Conservation (phyloP, 2,113 vertebrate species). For the Tursiops truncatus region DNA sequence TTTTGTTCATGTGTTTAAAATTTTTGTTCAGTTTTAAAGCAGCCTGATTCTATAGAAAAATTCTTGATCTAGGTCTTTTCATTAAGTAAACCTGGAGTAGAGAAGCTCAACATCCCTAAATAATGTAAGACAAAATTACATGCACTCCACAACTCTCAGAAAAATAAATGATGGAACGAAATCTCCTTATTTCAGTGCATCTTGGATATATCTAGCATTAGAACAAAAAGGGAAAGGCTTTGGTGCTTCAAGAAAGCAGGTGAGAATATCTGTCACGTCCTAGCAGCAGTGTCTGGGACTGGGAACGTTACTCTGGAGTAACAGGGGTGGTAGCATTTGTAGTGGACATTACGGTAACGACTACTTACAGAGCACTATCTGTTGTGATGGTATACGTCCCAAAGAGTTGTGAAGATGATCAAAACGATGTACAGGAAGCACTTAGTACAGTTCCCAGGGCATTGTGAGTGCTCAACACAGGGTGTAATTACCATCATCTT, state of each 20-base stretch:
- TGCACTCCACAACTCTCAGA: not conserved
- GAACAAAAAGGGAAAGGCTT: not conserved
- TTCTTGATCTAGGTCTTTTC: not conserved
- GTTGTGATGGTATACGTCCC: not conserved
- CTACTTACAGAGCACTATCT: fast-evolving
- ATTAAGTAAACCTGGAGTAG: not conserved
- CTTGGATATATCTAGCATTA: not conserved
- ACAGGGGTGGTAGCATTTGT: not conserved
- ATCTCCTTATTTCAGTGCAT: not conserved
- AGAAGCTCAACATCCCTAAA: not conserved
- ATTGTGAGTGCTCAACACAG: not conserved
- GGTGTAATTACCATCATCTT: not conserved
- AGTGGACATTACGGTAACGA: not conserved
- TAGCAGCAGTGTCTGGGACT: not conserved
- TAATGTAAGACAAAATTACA: not conserved
- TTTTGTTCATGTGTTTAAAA: conserved; percentile 8
- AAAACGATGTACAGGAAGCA: not conserved
- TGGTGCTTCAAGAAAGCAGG: not conserved
- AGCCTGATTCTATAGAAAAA: not conserved
- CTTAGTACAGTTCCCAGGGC: not conserved
- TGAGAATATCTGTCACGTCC: not conserved
- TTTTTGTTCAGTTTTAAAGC: not conserved
- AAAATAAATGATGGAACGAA: not conserved
- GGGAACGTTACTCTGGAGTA: not conserved
- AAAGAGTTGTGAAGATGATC: no score